Evolutionary conservation across 2,797 vertebrate species (phyloP).

Genomic region (Enteromius trimaculatus): DNA sequence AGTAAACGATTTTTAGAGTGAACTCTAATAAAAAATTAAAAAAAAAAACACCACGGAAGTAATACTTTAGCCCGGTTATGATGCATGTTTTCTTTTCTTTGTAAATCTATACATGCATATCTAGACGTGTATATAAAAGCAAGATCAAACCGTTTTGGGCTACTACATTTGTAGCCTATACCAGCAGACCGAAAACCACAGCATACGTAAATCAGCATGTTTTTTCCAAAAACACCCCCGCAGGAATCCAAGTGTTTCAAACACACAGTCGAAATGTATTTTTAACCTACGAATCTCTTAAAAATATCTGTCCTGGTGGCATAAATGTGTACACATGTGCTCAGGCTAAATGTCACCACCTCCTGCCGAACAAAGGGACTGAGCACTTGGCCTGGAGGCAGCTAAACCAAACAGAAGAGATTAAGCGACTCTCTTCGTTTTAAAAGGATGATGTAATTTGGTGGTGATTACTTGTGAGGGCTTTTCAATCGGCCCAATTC

Average conservation of each 20-base stretch:
- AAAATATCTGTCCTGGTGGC: constrained; percentile 24
- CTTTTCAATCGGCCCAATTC: constrained; percentile 58
- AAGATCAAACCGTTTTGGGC: background rate
- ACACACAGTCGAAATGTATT: background rate
- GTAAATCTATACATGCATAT: background rate
- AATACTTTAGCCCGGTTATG: background rate
- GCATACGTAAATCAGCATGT: background rate
- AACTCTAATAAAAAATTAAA: background rate
- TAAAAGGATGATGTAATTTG: constrained; percentile 78
- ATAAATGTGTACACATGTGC: constrained; percentile 52
- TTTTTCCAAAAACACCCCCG: constrained; percentile 1
- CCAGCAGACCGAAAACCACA: background rate
- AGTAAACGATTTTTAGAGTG: background rate
- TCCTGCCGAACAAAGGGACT: constrained; percentile 75
- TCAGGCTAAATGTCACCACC: constrained; percentile 74
- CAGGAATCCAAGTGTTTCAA: background rate
- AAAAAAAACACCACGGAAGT: background rate
- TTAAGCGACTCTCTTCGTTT: constrained; percentile 68
- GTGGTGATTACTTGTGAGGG: constrained; percentile 70
- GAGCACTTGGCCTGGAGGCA: constrained; percentile 66
- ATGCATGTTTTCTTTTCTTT: background rate
- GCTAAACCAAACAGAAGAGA: constrained; percentile 67
- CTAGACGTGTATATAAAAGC: too few species aligned
- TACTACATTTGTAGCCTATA: background rate
- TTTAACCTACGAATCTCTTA: constrained; percentile 12